Evolutionary conservation across 2,888 invertebrate genomes (phyloP).

Genomic region (Tortrix viridana): DNA sequence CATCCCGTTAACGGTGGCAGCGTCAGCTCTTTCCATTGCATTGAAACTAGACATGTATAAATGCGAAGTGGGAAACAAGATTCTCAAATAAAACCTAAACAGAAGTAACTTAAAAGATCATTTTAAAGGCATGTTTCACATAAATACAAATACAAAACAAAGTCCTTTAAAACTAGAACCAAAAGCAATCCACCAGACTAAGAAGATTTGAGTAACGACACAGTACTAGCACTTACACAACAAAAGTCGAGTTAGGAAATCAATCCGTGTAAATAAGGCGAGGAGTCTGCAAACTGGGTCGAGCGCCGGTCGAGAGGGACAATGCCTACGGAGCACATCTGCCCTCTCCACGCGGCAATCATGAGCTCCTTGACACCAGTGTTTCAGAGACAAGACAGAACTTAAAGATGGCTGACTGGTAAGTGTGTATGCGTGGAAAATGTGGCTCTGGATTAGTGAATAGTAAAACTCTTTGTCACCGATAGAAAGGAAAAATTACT

Average conservation of each 20-base stretch:
- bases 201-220: slow-evolving; percentile 7
- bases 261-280: slow-evolving; percentile 51
- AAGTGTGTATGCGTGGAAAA: neutral
- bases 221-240: slow-evolving; percentile 16
- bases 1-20: neutral
- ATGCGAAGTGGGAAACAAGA: too few relatives aligned
- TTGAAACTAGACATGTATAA: too few relatives aligned
- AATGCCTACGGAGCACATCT: slow-evolving; percentile 61
- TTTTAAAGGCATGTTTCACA: too few relatives aligned
- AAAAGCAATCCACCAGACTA: neutral
- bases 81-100: too few relatives aligned
- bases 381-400: slow-evolving; percentile 13
- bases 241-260: slow-evolving; percentile 41
- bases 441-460: too few relatives aligned
- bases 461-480: too few relatives aligned
- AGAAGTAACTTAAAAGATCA: too few relatives aligned
- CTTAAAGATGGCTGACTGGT: neutral
- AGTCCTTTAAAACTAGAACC: too few relatives aligned
- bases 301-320: slow-evolving; percentile 55
- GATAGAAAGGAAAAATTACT: too few relatives aligned
- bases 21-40: neutral
- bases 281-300: slow-evolving; percentile 59
- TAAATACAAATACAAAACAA: too few relatives aligned
- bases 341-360: slow-evolving; percentile 50
- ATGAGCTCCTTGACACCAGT: slow-evolving; percentile 51